phyloP scores from a whole-genome alignment of 2,797 vertebrate species.

The Eulemur albifrons region DNA sequence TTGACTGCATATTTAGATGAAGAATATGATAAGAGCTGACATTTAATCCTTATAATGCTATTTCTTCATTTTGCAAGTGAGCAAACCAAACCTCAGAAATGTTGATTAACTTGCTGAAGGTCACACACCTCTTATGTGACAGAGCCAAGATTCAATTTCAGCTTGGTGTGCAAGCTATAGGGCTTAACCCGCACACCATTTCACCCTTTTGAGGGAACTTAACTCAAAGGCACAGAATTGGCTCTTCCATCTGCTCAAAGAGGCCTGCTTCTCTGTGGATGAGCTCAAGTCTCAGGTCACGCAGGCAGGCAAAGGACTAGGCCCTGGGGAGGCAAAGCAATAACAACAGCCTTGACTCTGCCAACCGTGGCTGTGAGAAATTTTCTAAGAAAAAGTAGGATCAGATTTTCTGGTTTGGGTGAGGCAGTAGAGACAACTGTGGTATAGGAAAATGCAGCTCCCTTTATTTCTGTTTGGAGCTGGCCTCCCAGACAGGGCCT shows the following conservation, averaged over 20 bases:
- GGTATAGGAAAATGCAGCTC: background rate
- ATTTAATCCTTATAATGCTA: background rate
- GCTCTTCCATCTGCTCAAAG: background rate
- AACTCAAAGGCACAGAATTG: background rate
- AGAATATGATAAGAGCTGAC: constrained; percentile 3
- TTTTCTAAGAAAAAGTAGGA: background rate
- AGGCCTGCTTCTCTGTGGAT: background rate
- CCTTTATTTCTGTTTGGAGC: background rate
- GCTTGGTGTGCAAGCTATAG: background rate
- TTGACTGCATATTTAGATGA: background rate
- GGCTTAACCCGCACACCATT: background rate
- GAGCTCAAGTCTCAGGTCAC: background rate
- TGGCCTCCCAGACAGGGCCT: background rate
- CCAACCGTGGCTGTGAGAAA: background rate
- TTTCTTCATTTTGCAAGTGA: constrained; percentile 28
- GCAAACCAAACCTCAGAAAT: background rate
- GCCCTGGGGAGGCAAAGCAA: background rate
- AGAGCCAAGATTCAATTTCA: background rate
- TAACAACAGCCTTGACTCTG: background rate
- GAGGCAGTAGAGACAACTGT: background rate
- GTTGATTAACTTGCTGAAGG: background rate
- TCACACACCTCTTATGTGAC: background rate
- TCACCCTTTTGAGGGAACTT: background rate
- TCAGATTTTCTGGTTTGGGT: background rate
- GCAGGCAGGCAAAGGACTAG: background rate